Evolutionary conservation across 1,140 invertebrate genomes (phyloP).

Genomic region (Aradophagus sp.): DNA sequence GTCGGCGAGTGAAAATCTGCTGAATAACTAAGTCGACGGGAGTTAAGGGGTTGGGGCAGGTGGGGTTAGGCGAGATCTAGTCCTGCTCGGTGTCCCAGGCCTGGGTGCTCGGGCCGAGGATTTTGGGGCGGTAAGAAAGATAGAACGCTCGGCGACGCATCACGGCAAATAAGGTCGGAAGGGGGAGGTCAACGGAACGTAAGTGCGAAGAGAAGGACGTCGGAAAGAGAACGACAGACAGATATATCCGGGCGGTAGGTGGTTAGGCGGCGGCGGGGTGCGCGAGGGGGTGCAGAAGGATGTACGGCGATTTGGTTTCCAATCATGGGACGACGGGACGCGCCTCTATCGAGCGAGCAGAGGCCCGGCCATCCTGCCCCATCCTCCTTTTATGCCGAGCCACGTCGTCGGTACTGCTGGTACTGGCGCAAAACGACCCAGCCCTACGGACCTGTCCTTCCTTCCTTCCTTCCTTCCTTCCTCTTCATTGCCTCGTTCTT

Average conservation of each 20-base stretch:
- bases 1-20: constrained; percentile 35
- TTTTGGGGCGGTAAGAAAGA: constrained; percentile 52
- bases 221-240: constrained; percentile 56
- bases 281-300: constrained; percentile 60
- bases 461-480: constrained; percentile 50
- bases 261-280: constrained; percentile 24
- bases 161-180: constrained; percentile 47
- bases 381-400: constrained; percentile 65
- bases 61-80: background rate
- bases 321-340: constrained; percentile 75
- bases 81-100: background rate
- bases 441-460: constrained; percentile 55
- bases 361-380: constrained; percentile 72
- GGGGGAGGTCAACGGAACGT: constrained; percentile 54
- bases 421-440: constrained; percentile 67
- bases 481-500: constrained; percentile 21
- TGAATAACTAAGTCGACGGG: constrained; percentile 53
- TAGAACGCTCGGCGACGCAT: constrained; percentile 43
- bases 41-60: background rate
- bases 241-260: constrained; percentile 53
- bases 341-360: constrained; percentile 75
- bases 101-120: constrained; percentile 24
- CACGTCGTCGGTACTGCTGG: constrained; percentile 65
- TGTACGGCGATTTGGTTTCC: constrained; percentile 76
- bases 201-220: constrained; percentile 55